Evolutionary conservation across 2,797 vertebrate species (phyloP).

Genomic region (Agapornis canus): DNA sequence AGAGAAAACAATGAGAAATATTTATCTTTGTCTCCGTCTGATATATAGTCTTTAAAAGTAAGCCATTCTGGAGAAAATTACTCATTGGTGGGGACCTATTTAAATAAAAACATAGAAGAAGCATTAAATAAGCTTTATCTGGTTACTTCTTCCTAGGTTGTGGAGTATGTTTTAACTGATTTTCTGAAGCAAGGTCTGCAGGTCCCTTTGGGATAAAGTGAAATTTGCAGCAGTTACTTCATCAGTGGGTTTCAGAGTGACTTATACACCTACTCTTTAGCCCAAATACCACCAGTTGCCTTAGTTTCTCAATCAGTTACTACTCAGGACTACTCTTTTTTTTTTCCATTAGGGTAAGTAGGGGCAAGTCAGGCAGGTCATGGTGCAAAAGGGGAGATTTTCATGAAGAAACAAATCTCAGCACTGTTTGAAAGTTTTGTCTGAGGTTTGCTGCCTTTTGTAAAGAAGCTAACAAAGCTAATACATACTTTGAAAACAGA

Average conservation of each 20-base stretch:
- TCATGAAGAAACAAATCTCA: not conserved
- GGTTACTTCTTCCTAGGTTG: not conserved
- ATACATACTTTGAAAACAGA: not conserved
- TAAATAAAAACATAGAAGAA: not conserved
- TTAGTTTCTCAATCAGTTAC: slow-evolving; percentile 29
- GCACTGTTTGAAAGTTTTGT: not conserved
- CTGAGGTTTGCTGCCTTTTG: not conserved
- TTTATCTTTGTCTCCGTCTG: not conserved
- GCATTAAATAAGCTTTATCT: not conserved
- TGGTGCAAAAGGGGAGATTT: not conserved
- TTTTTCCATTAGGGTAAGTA: not conserved
- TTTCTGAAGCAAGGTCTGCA: not conserved
- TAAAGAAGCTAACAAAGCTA: not conserved
- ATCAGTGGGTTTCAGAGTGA: slow-evolving; percentile 6
- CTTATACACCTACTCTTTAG: slow-evolving; percentile 35
- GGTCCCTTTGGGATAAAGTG: not conserved
- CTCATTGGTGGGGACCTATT: not conserved
- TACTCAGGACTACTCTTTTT: not conserved
- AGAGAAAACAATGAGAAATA: not conserved
- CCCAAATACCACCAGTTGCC: slow-evolving; percentile 16
- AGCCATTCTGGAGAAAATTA: not conserved
- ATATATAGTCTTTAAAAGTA: not conserved
- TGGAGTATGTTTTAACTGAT: not conserved
- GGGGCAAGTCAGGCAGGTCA: not conserved
- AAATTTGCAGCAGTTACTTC: slow-evolving; percentile 18